phyloP scores from a whole-genome alignment of 2,888 invertebrate genomes.

The Hemistola chrysoprasaria region DNA sequence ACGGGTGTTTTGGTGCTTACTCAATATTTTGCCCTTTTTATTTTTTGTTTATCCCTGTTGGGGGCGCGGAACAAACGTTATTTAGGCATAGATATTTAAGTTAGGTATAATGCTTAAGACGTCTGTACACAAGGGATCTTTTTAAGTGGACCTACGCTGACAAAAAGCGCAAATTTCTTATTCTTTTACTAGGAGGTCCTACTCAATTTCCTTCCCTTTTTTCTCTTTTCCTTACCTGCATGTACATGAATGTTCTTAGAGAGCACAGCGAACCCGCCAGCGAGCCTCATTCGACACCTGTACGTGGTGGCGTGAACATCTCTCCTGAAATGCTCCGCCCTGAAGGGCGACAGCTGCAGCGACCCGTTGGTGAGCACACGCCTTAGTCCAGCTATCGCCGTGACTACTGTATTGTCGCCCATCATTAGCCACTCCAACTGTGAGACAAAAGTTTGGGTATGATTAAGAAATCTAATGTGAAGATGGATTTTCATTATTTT shows the following conservation, averaged over 20 bases:
- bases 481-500: too few relatives aligned
- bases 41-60: constrained; percentile 6
- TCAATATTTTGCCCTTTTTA: constrained; percentile 8
- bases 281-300: constrained; percentile 81
- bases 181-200: too few relatives aligned
- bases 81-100: constrained; percentile 13
- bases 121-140: constrained; percentile 15
- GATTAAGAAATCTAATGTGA: too few relatives aligned
- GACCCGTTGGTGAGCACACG: constrained; percentile 91
- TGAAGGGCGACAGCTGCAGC: constrained; percentile 92
- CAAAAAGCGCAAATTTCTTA: background rate
- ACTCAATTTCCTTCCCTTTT: too few relatives aligned
- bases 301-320: constrained; percentile 93
- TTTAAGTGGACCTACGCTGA: constrained; percentile 1
- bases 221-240: constrained; percentile 85
- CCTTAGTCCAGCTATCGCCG: constrained; percentile 86
- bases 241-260: constrained; percentile 94
- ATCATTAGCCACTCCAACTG: constrained; percentile 90
- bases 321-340: constrained; percentile 89
- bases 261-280: constrained; percentile 83
- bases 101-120: constrained; percentile 13
- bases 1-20: constrained; percentile 2
- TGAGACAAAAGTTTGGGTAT: constrained; percentile 20
- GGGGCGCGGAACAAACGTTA: constrained; percentile 12
- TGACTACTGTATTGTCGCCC: constrained; percentile 86